Base-by-base conservation (phyloP, 2,888 invertebrate genomes). In the Chymomyza caudatula region DNA sequence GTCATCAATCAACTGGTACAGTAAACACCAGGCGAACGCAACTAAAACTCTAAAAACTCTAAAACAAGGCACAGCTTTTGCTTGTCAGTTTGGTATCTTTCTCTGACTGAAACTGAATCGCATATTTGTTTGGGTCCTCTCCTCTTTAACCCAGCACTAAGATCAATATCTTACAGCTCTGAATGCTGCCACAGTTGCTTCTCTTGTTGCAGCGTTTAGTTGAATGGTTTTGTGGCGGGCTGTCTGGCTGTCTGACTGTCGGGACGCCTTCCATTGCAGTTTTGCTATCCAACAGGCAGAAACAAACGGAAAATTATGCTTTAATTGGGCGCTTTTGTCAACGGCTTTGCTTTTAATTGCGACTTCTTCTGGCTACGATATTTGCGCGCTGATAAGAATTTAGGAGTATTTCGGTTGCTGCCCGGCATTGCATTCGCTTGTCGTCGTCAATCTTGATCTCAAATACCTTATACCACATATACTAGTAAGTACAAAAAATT, bases 311-410 rank as follows among this genome's bases (percentile, higher is more conserved):
- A 76, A 87, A 87, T 87, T 84, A 87, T 84, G 79, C 76, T 84
- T 85, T 86, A 87, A 87, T 86, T 87, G 85, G 85, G 73, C 74
- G 71, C 78, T 79, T 87, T 80, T 78, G 83, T 78, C 81, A 78
- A 73, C 71, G 69, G 22, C 63, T 68, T 15, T 65, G 64, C 68
- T 74, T 76, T 76, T 76, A 76, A 76, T 76, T 76, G 76, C 76
- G 67, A 58, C 65, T 65, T 59, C 29, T 37, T 11, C 29, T 11
- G 29, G 29, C 29, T 8, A 51, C 17, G 44, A 47, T 17, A 17
- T 17, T 47, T 15, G 17, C 44, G 44, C 13, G 44, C 44, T 15
- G 44, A 47, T 37, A 37, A 37, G 29, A 37, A 37, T 37, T 37
- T 37, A 37, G 29, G 29, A 37, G 29, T 37, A 37, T 37, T 37